phyloP scores from a whole-genome alignment of 2,113 vertebrate species.

The Peucedramus taeniatus region DNA sequence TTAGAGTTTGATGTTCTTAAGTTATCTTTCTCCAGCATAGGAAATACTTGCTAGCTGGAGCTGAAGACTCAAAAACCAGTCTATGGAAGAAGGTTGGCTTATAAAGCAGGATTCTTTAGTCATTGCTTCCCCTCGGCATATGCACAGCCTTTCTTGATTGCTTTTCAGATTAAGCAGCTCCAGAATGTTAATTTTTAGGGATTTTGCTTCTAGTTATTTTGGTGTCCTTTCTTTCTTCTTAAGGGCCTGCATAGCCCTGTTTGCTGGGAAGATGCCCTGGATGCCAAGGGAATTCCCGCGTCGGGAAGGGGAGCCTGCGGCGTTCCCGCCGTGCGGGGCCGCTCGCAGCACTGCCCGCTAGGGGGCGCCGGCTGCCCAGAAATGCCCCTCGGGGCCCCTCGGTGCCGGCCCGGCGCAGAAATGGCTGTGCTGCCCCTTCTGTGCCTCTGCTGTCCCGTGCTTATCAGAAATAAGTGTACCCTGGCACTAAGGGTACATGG shows the following conservation, averaged over 20 bases:
- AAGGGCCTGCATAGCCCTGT: neutral
- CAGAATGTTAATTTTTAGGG: neutral
- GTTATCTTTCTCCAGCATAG: neutral
- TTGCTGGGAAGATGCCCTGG: neutral
- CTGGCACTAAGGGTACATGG: too few species aligned
- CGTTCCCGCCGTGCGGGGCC: neutral
- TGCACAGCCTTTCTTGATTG: neutral
- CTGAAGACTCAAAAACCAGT: neutral
- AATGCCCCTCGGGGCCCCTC: neutral
- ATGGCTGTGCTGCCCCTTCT: neutral
- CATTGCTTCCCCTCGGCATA: accelerated
- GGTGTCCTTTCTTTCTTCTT: neutral
- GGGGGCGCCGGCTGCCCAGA: conserved; percentile 28
- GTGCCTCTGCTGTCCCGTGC: neutral
- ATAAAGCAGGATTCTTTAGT: neutral
- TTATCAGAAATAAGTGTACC: neutral
- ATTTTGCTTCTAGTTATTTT: neutral
- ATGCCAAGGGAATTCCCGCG: accelerated
- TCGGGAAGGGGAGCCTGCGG: neutral
- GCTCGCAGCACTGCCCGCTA: neutral
- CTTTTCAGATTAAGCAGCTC: neutral
- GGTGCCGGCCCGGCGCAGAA: neutral
- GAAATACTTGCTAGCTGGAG: neutral
- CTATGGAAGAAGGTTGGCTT: neutral
- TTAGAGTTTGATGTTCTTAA: neutral